Percentiles rank a stretch among this genome's conserved stretches.
Evolutionary conservation across 2,888 invertebrate species (phyloP).

Genomic region (Agrotis segetum): DNA sequence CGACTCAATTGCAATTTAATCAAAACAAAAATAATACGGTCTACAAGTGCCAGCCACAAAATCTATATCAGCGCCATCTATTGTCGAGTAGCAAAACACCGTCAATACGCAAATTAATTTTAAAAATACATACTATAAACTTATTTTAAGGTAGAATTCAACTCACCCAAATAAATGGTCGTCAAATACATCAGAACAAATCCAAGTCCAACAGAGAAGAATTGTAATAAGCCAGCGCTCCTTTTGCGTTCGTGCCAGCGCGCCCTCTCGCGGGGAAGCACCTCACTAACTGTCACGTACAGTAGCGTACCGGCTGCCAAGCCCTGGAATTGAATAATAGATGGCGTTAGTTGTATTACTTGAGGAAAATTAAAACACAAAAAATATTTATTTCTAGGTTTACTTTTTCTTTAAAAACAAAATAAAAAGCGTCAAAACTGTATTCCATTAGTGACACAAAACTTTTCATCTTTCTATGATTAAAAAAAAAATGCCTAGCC

Average conservation of each 20-base stretch:
- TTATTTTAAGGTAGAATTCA: not conserved
- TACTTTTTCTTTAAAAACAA: too few species aligned
- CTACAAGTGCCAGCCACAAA: not conserved
- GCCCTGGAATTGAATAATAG: slow-evolving; percentile 85
- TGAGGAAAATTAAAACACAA: too few species aligned
- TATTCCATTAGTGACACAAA: too few species aligned
- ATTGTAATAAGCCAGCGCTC: slow-evolving; percentile 92
- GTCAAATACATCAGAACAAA: slow-evolving; percentile 92
- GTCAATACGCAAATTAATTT: too few species aligned
- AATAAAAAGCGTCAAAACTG: too few species aligned
- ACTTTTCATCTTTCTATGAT: too few species aligned
- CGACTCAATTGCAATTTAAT: too few species aligned
- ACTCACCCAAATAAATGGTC: slow-evolving; percentile 91
- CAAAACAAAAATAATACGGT: too few species aligned
- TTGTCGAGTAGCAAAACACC: slow-evolving; percentile 21
- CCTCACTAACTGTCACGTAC: slow-evolving; percentile 95
- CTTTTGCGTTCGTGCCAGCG: slow-evolving; percentile 92
- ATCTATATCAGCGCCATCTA: slow-evolving; percentile 45
- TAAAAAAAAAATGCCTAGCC: too few species aligned
- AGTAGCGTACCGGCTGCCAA: slow-evolving; percentile 94
- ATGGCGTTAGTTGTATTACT: slow-evolving; percentile 37
- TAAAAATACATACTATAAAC: too few species aligned
- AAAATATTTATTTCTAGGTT: too few species aligned
- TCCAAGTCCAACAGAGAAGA: slow-evolving; percentile 91
- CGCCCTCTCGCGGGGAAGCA: slow-evolving; percentile 94